Base-by-base conservation (phyloP, 37 sponge, comb jelly and placozoan species). In the Spongia lamella region DNA sequence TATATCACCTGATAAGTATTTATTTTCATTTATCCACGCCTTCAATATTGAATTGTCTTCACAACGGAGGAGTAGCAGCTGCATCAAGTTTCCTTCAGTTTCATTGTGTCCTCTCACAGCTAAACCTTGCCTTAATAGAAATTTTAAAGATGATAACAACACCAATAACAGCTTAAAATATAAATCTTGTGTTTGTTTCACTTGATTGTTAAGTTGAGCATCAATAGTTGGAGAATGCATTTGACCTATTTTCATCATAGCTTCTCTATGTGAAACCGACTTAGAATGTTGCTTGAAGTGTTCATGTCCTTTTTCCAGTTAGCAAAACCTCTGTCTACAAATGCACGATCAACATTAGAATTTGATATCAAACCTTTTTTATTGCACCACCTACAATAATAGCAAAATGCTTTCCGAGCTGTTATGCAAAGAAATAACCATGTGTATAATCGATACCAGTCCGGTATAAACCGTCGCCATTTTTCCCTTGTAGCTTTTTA, bases 241-340 rank as follows among this genome's bases (percentile, higher is more conserved):
- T 21, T 19, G 26, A 14, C 40, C 16, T 15, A 53, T 34, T 52
- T 81, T 72, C 65, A 81, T 50, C 25, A 61, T 36, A 50, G 82
- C 77, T 24, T 61, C 59, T 5, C 27, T 22, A 50, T 84, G 84
- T 39, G 26, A 29, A 26, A 17, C 15, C 38, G 32, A 68, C 54
- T 40, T 67, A 36, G 65, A 30, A 50, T 56, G 75, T n/a, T 22
- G 38, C 39, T 63, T 34, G 43, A 76, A 76, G 30, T 76, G 62
- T 56, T 25, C 40, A 63, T 32, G 19, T 69, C 84, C 47, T 84
- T 84, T 40, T 76, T 84, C 76, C 76, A 84, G 55, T 84, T 84
- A 34, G 61, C 51, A 52, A 84, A 84, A 4, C 84, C 84, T 61
- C 15, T 50, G 3, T 20, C 61, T 22, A 31, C 53, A 37, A 84